These are phyloP conservation scores for Mesocentrotus franciscanus DNA, from an alignment of 53 echinoderm and acorn worm genomes.

Conservation along the genomic window DNA sequence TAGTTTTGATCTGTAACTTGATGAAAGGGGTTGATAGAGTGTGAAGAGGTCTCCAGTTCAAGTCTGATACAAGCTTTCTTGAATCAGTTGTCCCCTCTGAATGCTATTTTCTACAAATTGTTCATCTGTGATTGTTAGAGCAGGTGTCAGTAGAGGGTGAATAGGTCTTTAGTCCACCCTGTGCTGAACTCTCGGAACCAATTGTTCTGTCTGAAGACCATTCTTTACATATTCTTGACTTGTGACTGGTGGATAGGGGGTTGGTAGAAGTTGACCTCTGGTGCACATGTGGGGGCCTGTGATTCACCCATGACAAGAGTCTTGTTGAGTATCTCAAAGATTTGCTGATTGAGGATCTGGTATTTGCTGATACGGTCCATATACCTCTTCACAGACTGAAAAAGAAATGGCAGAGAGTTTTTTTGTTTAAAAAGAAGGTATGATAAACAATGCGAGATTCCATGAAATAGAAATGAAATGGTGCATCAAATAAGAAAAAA, in stretches of 20 bases:
- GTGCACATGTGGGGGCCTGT: not conserved
- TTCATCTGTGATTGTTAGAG: not conserved
- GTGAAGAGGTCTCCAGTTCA: not conserved
- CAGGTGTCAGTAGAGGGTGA: not conserved
- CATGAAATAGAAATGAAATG: no score
- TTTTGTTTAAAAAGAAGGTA: not conserved
- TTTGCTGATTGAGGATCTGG: constrained; percentile 63
- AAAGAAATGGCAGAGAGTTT: not conserved
- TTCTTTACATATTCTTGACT: constrained; percentile 18
- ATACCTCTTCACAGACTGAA: constrained; percentile 45
- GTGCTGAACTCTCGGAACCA: not conserved
- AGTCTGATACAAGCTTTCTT: not conserved
- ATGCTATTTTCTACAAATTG: not conserved
- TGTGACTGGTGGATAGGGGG: constrained; percentile 58
- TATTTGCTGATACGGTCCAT: constrained; percentile 65
- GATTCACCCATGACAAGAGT: constrained; percentile 30
- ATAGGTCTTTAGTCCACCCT: not conserved
- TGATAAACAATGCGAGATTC: not conserved
- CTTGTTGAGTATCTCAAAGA: constrained; percentile 65
- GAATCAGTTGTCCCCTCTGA: not conserved
- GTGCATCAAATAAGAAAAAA: no score
- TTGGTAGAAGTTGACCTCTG: constrained; percentile 13
- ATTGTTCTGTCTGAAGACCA: not conserved
- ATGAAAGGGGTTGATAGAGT: not conserved
- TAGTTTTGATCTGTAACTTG: not conserved